phyloP scores from a whole-genome alignment of 2,113 vertebrate species.

The Ailurus styani region DNA sequence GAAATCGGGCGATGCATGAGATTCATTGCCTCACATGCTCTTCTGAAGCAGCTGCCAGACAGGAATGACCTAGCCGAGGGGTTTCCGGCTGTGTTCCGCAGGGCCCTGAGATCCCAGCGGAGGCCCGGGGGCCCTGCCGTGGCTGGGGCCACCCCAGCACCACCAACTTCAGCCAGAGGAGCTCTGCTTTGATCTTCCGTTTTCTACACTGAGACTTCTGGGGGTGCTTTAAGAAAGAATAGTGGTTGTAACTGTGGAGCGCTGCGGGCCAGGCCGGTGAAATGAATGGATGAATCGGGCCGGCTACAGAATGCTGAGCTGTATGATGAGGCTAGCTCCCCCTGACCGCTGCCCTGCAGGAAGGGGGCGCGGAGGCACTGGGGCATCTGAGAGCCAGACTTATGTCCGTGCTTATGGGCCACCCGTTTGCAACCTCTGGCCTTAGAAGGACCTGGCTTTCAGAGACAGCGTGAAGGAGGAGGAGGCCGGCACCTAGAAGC shows the following conservation, averaged over 20 bases:
- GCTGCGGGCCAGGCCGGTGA: not conserved
- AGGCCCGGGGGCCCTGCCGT: too few species aligned
- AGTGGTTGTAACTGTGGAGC: not conserved
- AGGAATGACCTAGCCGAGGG: not conserved
- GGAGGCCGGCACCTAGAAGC: not conserved
- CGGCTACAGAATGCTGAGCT: accelerated
- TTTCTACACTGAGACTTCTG: not conserved
- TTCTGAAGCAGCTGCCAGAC: not conserved
- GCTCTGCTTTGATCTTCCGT: not conserved
- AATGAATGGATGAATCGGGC: too few species aligned
- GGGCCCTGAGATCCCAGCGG: not conserved
- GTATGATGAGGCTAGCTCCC: not conserved
- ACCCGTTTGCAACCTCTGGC: not conserved
- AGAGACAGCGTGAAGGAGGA: not conserved
- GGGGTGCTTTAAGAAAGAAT: not conserved
- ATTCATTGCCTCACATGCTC: not conserved
- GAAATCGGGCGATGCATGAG: not conserved
- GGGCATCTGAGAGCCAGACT: not conserved
- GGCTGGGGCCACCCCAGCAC: not conserved
- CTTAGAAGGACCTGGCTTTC: too few species aligned
- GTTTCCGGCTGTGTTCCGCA: not conserved
- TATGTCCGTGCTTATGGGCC: not conserved
- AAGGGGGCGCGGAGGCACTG: not conserved
- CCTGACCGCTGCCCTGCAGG: accelerated
- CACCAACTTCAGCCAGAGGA: not conserved